Percentiles rank a stretch among this genome's conserved stretches.
These are phyloP conservation scores for Trachurus trachurus DNA, from an alignment of 2,797 vertebrate genomes.

Conservation along the genomic window DNA sequence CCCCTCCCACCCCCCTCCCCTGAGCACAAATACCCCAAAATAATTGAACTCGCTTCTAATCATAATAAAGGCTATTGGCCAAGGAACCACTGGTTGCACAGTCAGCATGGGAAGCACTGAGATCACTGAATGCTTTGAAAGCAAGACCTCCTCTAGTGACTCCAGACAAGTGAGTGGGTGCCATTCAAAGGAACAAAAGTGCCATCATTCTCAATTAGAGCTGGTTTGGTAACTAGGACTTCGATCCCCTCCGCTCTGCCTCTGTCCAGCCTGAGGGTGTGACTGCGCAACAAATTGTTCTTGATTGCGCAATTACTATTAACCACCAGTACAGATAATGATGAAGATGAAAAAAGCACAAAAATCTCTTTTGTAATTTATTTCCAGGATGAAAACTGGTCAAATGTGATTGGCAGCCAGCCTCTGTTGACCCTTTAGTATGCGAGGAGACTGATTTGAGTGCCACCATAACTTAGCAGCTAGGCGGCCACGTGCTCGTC, in stretches of 20 bases:
- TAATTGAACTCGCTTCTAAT: slow-evolving; percentile 62
- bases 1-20: too few relatives aligned
- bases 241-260: slow-evolving; percentile 46
- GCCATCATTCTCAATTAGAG: slow-evolving; percentile 79
- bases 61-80: slow-evolving; percentile 62
- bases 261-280: slow-evolving; percentile 56
- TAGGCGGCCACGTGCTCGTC: slow-evolving; percentile 66
- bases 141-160: slow-evolving; percentile 75
- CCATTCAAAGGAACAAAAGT: slow-evolving; percentile 79
- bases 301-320: slow-evolving; percentile 72
- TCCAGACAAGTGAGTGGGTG: slow-evolving; percentile 72
- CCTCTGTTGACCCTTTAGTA: slow-evolving; percentile 21
- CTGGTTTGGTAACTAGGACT: slow-evolving; percentile 63
- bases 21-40: slow-evolving; percentile 62
- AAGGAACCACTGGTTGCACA: slow-evolving; percentile 60
- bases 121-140: slow-evolving; percentile 71
- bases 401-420: slow-evolving; percentile 33
- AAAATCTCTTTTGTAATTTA: slow-evolving; percentile 43
- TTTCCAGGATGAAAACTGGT: slow-evolving; percentile 28
- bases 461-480: slow-evolving; percentile 52
- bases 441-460: slow-evolving; percentile 47
- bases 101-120: slow-evolving; percentile 74
- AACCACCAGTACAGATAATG: slow-evolving; percentile 69
- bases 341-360: slow-evolving; percentile 48
- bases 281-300: slow-evolving; percentile 66